Conservation (phyloP, 2,113 vertebrate genomes). For the Sylvia atricapilla region DNA sequence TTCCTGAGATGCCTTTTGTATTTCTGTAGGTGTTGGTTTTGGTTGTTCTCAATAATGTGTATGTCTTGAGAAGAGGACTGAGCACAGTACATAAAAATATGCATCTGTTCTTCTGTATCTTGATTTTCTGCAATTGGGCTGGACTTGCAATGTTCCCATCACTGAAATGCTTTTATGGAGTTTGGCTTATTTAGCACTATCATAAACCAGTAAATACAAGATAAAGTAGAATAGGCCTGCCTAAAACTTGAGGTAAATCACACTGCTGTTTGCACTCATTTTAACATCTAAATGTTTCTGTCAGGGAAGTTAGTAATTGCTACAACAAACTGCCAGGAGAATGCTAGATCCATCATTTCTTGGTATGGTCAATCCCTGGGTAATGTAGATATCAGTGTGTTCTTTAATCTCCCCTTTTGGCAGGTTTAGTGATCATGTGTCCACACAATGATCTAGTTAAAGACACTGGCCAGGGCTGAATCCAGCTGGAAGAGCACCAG, state of each 20-base stretch:
- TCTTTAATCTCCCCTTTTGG: constrained; percentile 12
- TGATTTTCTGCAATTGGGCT: neutral
- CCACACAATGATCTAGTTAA: neutral
- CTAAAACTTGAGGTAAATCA: neutral
- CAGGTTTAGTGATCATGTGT: neutral
- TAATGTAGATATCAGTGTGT: neutral
- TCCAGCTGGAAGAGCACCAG: constrained; percentile 19
- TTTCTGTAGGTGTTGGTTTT: neutral
- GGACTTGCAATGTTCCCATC: neutral
- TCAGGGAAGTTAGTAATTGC: neutral
- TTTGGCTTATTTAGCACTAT: neutral
- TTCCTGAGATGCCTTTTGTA: neutral
- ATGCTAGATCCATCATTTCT: neutral
- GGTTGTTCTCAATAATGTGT: neutral
- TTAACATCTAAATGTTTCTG: neutral
- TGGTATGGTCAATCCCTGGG: neutral
- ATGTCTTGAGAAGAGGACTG: neutral
- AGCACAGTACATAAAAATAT: neutral
- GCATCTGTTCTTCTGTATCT: neutral
- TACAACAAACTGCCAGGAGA: neutral
- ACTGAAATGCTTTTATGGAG: neutral
- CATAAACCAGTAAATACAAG: neutral
- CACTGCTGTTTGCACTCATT: neutral
- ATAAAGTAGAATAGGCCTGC: neutral
- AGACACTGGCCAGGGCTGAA: neutral